Base-by-base conservation (phyloP, 2,797 vertebrate species). In the Fratercula arctica region DNA sequence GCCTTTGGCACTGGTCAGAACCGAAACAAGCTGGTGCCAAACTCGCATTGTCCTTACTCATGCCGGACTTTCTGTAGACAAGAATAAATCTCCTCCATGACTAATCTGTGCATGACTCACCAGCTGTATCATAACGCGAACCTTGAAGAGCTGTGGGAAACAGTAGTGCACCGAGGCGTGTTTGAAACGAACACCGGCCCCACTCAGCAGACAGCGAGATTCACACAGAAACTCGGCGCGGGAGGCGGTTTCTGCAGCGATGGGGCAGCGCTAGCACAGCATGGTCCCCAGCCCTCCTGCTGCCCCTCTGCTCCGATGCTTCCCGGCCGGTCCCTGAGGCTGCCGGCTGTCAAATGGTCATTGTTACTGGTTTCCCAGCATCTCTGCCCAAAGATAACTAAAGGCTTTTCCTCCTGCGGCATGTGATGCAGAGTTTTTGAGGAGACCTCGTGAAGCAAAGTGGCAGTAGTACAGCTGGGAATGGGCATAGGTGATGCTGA, bases 81-180 rank as follows among this genome's bases (percentile, higher is more conserved):
- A 80, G 91, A 95, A 87, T 89, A 93, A 92, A 87, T 54, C 72
- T 91, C 75, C 56, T 82, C 77, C 46, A 11, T 95, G 95, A 95
- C 86, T 96, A 95, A 95, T 90, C 48, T 53, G 90, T 78, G 75
- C 48, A 31, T 96, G 96, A 96, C 50, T 96, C 96, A 93, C 86
- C 81, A 79, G 14, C 84, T 77, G 75, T 16, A 50, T 39, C 88
- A 10, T 45, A 84, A 78, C 1, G 2, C 69, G 51, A 72, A 35
- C 50, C 73, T 93, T 1, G 3, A 69, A 66, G 85, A 75, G 89
- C 95, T 95, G 89, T 85, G 96, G 84, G 94, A 90, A 95, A 64
- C 60, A 81, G 25, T 4, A 4, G 84, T 79, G 93, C 90, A n/a
- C 80, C 60, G 74, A 91, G 86, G 93, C 86, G 4, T 92, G 90